Conservation (phyloP, 2,888 invertebrate species). For the Mesopsocus fuscifrons region DNA sequence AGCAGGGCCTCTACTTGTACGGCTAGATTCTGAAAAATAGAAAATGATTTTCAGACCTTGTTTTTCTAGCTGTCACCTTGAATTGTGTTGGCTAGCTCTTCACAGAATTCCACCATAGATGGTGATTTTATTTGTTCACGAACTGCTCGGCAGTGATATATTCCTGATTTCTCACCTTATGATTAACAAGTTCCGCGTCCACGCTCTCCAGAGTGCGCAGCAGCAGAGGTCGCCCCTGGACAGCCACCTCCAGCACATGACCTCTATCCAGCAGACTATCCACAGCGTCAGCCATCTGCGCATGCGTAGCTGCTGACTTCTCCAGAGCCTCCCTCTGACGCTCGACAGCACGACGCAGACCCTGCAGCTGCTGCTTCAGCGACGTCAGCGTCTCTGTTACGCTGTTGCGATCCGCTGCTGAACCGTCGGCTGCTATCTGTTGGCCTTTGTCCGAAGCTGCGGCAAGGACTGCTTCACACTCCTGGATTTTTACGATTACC, state of each 20-base stretch:
- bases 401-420: conserved; percentile 67
- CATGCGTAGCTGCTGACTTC: conserved; percentile 70
- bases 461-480: conserved; percentile 71
- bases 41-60: not conserved
- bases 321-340: conserved; percentile 75
- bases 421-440: conserved; percentile 79
- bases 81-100: not conserved
- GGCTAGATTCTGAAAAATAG: conserved; percentile 27
- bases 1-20: conserved; percentile 49
- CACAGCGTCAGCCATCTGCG: conserved; percentile 64
- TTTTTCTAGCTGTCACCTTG: conserved; percentile 1
- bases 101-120: too few relatives aligned
- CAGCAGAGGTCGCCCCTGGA: conserved; percentile 64
- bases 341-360: conserved; percentile 52
- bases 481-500: conserved; percentile 67
- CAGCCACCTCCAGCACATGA: conserved; percentile 59
- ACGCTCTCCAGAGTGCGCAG: conserved; percentile 62
- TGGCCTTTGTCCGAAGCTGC: conserved; percentile 83
- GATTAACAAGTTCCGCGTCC: conserved; percentile 60
- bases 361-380: conserved; percentile 54
- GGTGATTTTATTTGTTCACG: too few relatives aligned
- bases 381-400: conserved; percentile 76
- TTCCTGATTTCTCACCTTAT: conserved; percentile 31
- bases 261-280: conserved; percentile 67
- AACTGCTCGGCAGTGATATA: too few relatives aligned